phyloP scores from a whole-genome alignment of 2,113 vertebrate species.

The Takifugu flavidus region DNA sequence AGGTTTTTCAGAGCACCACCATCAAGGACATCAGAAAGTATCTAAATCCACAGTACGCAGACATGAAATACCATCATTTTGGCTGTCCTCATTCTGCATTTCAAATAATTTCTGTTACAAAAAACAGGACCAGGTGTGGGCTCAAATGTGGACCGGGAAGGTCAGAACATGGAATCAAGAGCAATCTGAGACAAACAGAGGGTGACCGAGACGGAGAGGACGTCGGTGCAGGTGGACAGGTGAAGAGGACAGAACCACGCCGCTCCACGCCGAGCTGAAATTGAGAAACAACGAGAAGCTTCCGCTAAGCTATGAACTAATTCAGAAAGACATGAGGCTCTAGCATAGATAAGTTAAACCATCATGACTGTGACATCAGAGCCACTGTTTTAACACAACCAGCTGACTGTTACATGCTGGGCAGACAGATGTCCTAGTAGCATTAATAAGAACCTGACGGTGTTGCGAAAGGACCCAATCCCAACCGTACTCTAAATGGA shows the following conservation, averaged over 20 bases:
- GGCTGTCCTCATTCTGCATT: constrained; percentile 8
- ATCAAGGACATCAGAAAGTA: constrained; percentile 11
- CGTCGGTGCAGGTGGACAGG: no score
- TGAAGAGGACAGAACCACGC: no score
- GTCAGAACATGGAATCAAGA: no score
- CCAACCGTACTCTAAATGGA: constrained; percentile 5
- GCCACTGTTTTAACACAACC: neutral
- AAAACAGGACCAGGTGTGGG: neutral
- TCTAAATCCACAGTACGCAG: neutral
- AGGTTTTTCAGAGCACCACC: constrained; percentile 22
- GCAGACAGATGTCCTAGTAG: constrained; percentile 13
- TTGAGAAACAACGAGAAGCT: no score
- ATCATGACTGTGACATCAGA: no score
- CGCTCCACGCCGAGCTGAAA: no score
- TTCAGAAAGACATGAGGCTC: no score
- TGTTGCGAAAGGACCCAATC: constrained; percentile 9
- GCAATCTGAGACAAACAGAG: no score
- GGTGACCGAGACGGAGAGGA: no score
- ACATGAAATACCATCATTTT: constrained; percentile 18
- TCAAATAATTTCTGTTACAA: constrained; percentile 19
- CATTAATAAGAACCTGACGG: constrained; percentile 29
- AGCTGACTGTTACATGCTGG: constrained; percentile 9
- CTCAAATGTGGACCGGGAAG: no score
- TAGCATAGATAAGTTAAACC: no score
- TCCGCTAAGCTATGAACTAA: no score